Evolutionary conservation across 92 coral and sea anemone genomes (phyloP).

Genomic region (Heteractis magnifica): DNA sequence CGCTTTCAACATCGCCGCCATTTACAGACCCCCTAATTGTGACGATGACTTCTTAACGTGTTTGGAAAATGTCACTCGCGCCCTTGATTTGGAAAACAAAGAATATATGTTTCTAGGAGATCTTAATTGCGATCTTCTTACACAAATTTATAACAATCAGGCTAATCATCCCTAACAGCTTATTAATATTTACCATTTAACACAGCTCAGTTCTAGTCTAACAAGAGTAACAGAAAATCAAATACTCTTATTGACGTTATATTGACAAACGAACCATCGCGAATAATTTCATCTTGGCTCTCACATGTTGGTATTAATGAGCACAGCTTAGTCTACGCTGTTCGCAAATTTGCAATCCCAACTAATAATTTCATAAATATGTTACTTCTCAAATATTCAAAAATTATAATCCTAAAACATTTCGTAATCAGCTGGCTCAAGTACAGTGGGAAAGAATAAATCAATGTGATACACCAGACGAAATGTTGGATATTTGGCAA

Average conservation of each 20-base stretch:
- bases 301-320: conserved; percentile 14
- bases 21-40: background rate
- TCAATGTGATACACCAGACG: conserved; percentile 38
- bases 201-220: background rate
- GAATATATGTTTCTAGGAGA: background rate
- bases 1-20: background rate
- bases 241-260: conserved; percentile 22
- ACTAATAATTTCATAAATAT: conserved; percentile 28
- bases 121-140: background rate
- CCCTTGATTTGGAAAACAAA: background rate
- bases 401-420: conserved; percentile 38
- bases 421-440: conserved; percentile 17
- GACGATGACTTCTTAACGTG: background rate
- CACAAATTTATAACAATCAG: background rate
- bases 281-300: conserved; percentile 9
- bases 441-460: conserved; percentile 21
- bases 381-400: conserved; percentile 56
- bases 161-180: background rate
- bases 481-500: conserved; percentile 39
- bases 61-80: background rate
- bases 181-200: background rate
- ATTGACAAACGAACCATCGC: conserved; percentile 16
- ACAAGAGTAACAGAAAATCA: conserved; percentile 27
- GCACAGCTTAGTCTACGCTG: background rate
- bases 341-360: background rate